Percentiles rank a stretch among this genome's conserved stretches.
Conservation (phyloP, 2,888 invertebrate genomes). For the Cheilosia grossa region DNA sequence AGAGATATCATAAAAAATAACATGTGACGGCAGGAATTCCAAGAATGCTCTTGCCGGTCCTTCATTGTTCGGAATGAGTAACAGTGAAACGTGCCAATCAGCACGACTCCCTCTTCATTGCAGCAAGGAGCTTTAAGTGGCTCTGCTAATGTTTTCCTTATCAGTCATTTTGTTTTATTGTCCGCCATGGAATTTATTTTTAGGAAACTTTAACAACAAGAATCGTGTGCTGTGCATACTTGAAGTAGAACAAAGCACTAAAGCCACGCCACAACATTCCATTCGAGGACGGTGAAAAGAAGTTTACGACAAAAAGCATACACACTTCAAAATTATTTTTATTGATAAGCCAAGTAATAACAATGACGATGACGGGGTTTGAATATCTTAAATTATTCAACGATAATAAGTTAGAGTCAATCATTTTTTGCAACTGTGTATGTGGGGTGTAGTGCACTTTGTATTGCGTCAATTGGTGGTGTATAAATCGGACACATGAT, state of each 20-base stretch:
- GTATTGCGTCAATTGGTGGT: slow-evolving; percentile 34
- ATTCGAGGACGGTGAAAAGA: slow-evolving; percentile 53
- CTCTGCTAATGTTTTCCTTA: background rate
- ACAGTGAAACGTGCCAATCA: slow-evolving; percentile 21
- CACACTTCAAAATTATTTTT: slow-evolving; percentile 21
- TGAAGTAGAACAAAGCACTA: background rate
- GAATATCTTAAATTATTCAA: slow-evolving; percentile 41
- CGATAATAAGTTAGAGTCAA: slow-evolving; percentile 22
- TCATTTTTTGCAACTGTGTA: background rate
- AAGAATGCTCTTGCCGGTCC: slow-evolving; percentile 20
- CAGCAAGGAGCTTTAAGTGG: slow-evolving; percentile 12
- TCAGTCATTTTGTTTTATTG: slow-evolving; percentile 10
- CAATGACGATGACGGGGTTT: slow-evolving; percentile 41
- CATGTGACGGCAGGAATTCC: slow-evolving; percentile 44
- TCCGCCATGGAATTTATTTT: slow-evolving; percentile 16
- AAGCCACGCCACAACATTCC: slow-evolving; percentile 37
- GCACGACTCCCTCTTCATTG: slow-evolving; percentile 4
- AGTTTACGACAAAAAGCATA: slow-evolving; percentile 11
- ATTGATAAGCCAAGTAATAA: slow-evolving; percentile 48
- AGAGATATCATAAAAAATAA: slow-evolving; percentile 15
- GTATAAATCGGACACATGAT: slow-evolving; percentile 7
- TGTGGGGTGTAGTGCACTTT: background rate
- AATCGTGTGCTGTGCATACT: slow-evolving; percentile 1
- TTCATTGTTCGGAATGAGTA: background rate
- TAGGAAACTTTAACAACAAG: slow-evolving; percentile 5